These are phyloP conservation scores for Drosophila setifemur DNA, from an alignment of 1,140 invertebrate species.

Conservation along the genomic window DNA sequence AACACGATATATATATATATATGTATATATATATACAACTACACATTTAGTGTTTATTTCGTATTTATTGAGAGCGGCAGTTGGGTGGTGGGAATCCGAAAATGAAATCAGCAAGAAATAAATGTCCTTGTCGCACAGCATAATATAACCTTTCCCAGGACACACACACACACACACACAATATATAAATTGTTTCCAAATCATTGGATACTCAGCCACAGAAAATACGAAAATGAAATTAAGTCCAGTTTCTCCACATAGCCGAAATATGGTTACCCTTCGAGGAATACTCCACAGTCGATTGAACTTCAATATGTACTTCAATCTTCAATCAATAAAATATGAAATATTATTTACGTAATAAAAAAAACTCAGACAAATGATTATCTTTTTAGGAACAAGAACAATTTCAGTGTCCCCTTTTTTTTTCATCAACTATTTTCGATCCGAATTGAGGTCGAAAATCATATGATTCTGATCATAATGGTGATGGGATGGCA, in stretches of 20 bases:
- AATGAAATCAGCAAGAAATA: constrained; percentile 77
- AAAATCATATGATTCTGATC: constrained; percentile 66
- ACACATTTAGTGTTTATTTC: constrained; percentile 79
- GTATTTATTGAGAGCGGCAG: constrained; percentile 67
- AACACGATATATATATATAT: background rate
- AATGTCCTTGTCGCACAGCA: constrained; percentile 63
- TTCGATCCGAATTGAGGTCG: constrained; percentile 20
- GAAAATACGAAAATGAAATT: constrained; percentile 74
- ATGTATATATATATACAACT: constrained; percentile 29
- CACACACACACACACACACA: constrained; percentile 15
- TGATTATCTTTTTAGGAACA: background rate
- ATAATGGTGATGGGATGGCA: constrained; percentile 47
- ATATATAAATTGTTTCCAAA: constrained; percentile 78
- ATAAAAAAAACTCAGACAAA: background rate
- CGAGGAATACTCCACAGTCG: background rate
- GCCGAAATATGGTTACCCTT: constrained; percentile 20
- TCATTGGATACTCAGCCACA: constrained; percentile 74
- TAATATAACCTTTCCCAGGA: constrained; percentile 16
- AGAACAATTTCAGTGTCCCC: background rate
- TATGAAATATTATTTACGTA: background rate
- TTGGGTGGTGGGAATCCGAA: constrained; percentile 18
- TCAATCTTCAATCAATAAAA: background rate
- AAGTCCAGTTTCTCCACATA: constrained; percentile 43
- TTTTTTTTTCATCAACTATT: background rate
- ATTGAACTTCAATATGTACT: background rate